Percentiles rank a stretch among this genome's conserved stretches.
These are phyloP conservation scores for Ctenochaetus hawaiiensis DNA, from an alignment of 2,797 vertebrate species.

Conservation along the genomic window DNA sequence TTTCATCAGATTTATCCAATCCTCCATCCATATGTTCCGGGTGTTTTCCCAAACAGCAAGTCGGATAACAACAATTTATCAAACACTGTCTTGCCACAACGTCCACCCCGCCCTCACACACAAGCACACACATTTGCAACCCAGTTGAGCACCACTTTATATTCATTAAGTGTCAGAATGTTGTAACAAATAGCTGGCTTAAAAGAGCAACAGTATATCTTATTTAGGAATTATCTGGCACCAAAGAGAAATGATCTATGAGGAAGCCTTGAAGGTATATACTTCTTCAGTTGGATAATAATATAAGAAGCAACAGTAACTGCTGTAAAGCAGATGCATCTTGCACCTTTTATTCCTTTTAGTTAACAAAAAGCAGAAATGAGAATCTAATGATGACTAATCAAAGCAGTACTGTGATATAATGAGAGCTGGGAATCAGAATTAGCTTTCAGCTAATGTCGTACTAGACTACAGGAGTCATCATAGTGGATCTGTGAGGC, in stretches of 20 bases:
- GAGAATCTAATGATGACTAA: background rate
- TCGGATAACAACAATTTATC: slow-evolving; percentile 75
- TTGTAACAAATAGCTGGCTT: slow-evolving; percentile 68
- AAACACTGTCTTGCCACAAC: slow-evolving; percentile 49
- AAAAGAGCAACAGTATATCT: slow-evolving; percentile 73
- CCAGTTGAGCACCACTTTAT: slow-evolving; percentile 71
- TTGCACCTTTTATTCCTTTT: slow-evolving; percentile 18
- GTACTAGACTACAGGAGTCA: background rate
- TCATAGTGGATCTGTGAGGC: background rate
- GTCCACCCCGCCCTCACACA: slow-evolving; percentile 31
- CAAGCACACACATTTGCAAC: slow-evolving; percentile 53
- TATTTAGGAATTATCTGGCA: slow-evolving; percentile 69
- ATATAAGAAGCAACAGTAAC: slow-evolving; percentile 36
- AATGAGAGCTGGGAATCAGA: background rate
- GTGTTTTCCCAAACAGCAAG: slow-evolving; percentile 59
- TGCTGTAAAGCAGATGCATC: slow-evolving; percentile 23
- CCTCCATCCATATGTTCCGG: slow-evolving; percentile 61
- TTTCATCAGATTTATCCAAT: slow-evolving; percentile 54
- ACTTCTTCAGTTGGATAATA: slow-evolving; percentile 40
- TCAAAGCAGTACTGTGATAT: background rate
- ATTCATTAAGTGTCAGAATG: slow-evolving; percentile 78
- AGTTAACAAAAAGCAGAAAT: background rate
- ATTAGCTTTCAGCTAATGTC: background rate
- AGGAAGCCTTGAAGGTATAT: slow-evolving; percentile 55
- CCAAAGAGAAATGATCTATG: slow-evolving; percentile 63